Percentiles rank a stretch among this genome's conserved stretches.
These are phyloP conservation scores for Pseudochaenichthys georgianus DNA, from an alignment of 2,797 vertebrate genomes.

Conservation along the genomic window DNA sequence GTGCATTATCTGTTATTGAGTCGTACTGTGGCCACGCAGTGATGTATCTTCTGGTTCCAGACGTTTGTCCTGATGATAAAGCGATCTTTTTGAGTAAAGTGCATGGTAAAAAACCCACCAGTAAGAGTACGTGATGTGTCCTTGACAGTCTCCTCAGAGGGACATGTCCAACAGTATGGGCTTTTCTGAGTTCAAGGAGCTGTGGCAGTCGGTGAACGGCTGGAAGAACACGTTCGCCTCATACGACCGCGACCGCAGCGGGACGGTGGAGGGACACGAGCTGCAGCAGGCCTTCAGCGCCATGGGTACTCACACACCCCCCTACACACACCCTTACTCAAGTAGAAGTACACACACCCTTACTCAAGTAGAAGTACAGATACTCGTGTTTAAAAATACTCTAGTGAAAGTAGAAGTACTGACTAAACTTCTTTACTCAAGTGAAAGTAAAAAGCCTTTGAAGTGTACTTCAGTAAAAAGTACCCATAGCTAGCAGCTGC, in stretches of 20 bases:
- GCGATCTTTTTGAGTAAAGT: not conserved
- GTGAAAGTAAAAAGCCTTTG: too few relatives aligned
- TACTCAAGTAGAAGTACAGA: too few relatives aligned
- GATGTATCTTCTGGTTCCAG: not conserved
- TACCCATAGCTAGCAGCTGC: too few relatives aligned
- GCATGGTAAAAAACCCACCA: not conserved
- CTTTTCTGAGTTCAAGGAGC: slow-evolving; percentile 91
- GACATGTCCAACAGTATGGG: slow-evolving; percentile 90
- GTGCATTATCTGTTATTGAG: not conserved
- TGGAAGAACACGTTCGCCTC: slow-evolving; percentile 89
- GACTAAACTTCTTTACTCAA: too few relatives aligned
- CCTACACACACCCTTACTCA: too few relatives aligned
- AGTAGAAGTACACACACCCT: too few relatives aligned
- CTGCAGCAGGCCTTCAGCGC: slow-evolving; percentile 86
- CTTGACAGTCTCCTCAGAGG: slow-evolving; percentile 79
- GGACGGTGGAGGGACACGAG: slow-evolving; percentile 88
- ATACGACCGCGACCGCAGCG: slow-evolving; percentile 89
- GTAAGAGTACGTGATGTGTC: not conserved
- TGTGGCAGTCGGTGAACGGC: slow-evolving; percentile 85
- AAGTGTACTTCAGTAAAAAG: too few relatives aligned
- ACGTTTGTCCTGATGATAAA: not conserved
- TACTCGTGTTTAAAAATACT: too few relatives aligned
- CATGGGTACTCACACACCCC: slow-evolving; percentile 79
- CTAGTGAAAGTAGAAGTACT: too few relatives aligned
- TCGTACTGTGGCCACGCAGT: not conserved